Conservation (phyloP, 2,888 invertebrate genomes). For the Kryphioiulus occultus region DNA sequence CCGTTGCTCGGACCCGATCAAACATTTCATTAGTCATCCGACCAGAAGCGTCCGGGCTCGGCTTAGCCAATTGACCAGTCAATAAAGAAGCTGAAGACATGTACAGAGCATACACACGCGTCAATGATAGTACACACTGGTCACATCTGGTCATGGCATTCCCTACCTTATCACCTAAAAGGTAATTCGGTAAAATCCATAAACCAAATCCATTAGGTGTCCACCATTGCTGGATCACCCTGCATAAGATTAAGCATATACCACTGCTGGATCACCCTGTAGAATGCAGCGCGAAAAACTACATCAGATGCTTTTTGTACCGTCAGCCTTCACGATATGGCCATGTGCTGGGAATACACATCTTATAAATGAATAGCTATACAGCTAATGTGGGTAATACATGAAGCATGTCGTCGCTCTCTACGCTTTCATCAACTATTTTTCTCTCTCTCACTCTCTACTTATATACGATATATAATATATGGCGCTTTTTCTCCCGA, state of each 20-base stretch:
- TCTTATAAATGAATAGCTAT: slow-evolving; percentile 3
- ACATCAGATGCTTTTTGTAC: background rate
- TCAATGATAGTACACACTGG: too few species aligned
- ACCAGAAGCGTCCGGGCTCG: background rate
- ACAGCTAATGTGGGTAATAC: slow-evolving; percentile 20
- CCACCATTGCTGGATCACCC: background rate
- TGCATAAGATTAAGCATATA: too few species aligned
- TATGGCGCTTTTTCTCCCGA: background rate
- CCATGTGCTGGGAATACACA: slow-evolving; percentile 35
- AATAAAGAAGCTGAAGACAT: background rate
- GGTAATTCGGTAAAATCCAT: too few species aligned
- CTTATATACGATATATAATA: background rate
- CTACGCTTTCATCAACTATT: slow-evolving; percentile 25
- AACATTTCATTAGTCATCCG: slow-evolving; percentile 5
- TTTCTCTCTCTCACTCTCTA: slow-evolving; percentile 1
- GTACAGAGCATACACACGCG: too few species aligned
- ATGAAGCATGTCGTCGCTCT: slow-evolving; percentile 30
- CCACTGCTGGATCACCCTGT: background rate
- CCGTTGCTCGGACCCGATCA: slow-evolving; percentile 5
- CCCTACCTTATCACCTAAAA: too few species aligned
- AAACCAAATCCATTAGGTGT: too few species aligned
- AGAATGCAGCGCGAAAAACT: background rate
- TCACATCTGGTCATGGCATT: too few species aligned
- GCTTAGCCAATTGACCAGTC: background rate
- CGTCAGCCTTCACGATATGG: background rate